Base-by-base conservation (phyloP, 2,797 vertebrate genomes). In the Rhinichthys osculus region DNA sequence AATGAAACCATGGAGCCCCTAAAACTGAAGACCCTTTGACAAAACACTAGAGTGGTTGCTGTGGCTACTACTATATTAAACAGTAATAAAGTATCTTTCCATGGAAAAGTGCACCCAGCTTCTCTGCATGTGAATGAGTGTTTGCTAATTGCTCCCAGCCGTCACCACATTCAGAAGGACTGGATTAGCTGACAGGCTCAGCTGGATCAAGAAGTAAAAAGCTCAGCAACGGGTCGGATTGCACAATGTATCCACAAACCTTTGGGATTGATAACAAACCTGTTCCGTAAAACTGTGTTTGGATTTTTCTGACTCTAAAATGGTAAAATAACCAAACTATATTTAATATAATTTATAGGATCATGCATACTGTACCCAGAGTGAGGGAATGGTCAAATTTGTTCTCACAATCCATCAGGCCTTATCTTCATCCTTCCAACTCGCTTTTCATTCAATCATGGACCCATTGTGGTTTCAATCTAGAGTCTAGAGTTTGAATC, bases 11-110 rank as follows among this genome's bases (percentile, higher is more conserved):
- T 62, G 66, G 14, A 52, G 33, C 38, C 16, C 14, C n/a, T 38
- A 44, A 38, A 44, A 44, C 30, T 19, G 27, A 81, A 78, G 54
- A 59, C 21, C 30, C 40, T 66, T 44, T 82, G 83, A 69, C 72
- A 88, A 84, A 72, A 35, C 72, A 81, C 30, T 76, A 66, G 70
- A 78, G 85, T 16, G 21, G 85, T 62, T 83, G 84, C 76, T 78
- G 66, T 84, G 85, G 76, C 78, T 50, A 44, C 85, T 73, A 66
- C 52, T 59, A 17, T 69, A 85, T 90, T 67, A 90, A 89, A 87
- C 74, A 69, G 77, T 82, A 87, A 86, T 90, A 90, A 91, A 92
- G 87, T 50, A 5, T 30, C 78, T 66, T 78, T 87, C 33, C 59
- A 52, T 85, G 77, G 82, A 88, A 84, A 90, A 87, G 72, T 54